Percentiles rank a stretch among this genome's conserved stretches.
phyloP scores from a whole-genome alignment of 2,888 invertebrate genomes.

The Baronia brevicornis region DNA sequence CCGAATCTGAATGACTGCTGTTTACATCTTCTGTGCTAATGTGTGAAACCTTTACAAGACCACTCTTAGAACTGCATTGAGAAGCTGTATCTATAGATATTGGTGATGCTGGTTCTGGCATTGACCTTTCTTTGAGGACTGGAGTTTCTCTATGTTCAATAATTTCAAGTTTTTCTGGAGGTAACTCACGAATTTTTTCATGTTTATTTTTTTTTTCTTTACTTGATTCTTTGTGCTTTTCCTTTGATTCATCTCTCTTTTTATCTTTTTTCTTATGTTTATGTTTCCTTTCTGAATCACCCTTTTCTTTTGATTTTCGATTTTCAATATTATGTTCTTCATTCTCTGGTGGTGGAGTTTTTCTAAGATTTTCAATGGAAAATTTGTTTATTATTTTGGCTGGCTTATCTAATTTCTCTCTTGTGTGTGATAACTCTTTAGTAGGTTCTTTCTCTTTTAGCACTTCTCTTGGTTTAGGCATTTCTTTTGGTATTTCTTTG shows the following conservation, averaged over 20 bases:
- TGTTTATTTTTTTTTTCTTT: constrained; percentile 73
- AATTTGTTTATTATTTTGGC: constrained; percentile 64
- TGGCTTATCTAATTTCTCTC: constrained; percentile 53
- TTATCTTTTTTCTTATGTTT: constrained; percentile 81
- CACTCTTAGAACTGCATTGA: constrained; percentile 69
- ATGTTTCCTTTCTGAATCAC: constrained; percentile 70
- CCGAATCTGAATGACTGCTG: constrained; percentile 67
- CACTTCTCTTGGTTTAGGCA: constrained; percentile 45
- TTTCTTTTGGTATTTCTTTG: constrained; percentile 47
- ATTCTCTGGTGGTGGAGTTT: constrained; percentile 58
- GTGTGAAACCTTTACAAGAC: constrained; percentile 49
- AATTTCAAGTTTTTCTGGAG: constrained; percentile 67
- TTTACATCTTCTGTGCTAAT: constrained; percentile 50
- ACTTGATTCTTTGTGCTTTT: constrained; percentile 75
- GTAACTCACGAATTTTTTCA: constrained; percentile 66
- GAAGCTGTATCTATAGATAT: constrained; percentile 70
- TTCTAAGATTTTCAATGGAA: constrained; percentile 64
- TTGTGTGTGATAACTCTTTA: constrained; percentile 45
- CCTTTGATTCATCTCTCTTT: constrained; percentile 78
- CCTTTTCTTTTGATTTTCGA: constrained; percentile 68
- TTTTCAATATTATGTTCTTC: constrained; percentile 48
- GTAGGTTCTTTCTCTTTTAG: constrained; percentile 48
- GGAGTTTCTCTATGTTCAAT: constrained; percentile 61
- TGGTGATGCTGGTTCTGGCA: constrained; percentile 60
- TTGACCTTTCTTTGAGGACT: constrained; percentile 49